A percentile compares a stretch with the other conserved stretches of the same genome.
These are phyloP conservation scores for Pterocles gutturalis DNA, from an alignment of 2,113 vertebrate genomes.

Conservation along the genomic window DNA sequence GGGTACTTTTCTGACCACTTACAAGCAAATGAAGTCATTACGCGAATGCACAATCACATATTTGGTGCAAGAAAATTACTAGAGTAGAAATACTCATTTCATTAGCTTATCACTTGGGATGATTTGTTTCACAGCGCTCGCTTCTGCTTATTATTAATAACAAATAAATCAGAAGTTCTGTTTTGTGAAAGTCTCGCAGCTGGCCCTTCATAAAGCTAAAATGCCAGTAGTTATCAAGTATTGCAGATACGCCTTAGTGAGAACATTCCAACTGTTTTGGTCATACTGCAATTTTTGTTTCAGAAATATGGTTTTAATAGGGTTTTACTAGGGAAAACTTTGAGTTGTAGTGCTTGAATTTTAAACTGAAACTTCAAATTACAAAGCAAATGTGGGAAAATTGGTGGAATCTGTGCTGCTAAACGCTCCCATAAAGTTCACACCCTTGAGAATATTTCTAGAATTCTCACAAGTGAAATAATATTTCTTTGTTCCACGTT, in stretches of 20 bases:
- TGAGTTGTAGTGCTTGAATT: background rate
- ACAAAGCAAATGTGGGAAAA: slow-evolving; percentile 30
- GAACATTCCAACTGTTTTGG: slow-evolving; percentile 17
- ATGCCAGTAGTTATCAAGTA: background rate
- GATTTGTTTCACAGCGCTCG: background rate
- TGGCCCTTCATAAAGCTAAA: slow-evolving; percentile 18
- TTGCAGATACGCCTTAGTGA: background rate
- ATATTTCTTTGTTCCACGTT: slow-evolving; percentile 4
- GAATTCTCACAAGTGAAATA: slow-evolving; percentile 4
- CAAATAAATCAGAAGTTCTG: background rate
- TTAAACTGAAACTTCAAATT: background rate
- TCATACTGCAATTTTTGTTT: background rate
- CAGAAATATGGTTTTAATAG: slow-evolving; percentile 55
- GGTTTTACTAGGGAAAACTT: background rate
- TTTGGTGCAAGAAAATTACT: background rate
- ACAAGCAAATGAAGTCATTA: background rate
- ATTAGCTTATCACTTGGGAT: background rate
- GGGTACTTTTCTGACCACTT: background rate
- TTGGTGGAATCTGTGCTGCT: slow-evolving; percentile 22
- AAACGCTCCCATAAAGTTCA: slow-evolving; percentile 17
- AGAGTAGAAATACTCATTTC: background rate
- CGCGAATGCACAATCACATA: background rate
- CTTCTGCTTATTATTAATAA: slow-evolving; percentile 8
- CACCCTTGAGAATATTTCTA: slow-evolving; percentile 42
- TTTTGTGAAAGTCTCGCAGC: background rate